Evolutionary conservation across 2,797 vertebrate species (phyloP), one percentile per base, ranked within the genome.

Genomic region (Gouania willdenowi): DNA sequence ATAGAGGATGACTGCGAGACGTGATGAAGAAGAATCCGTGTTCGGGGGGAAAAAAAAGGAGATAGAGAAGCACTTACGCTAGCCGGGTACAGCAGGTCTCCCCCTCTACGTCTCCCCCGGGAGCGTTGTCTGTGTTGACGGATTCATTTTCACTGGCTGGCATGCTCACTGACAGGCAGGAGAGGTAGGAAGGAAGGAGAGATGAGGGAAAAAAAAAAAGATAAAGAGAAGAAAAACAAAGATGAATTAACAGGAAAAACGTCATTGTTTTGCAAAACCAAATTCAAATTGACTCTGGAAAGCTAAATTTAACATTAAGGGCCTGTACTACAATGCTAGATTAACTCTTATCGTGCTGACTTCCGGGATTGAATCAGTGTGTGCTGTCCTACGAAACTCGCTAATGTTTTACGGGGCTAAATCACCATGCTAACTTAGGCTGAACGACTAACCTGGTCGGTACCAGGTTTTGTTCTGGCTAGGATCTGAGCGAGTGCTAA

Each of bases 121-220:
- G 91, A 41, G 88, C 93, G 14, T 96, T 97, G 77, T 98, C 96
- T 3, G 95, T 98, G 88, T 98, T 99, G 73, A 98, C 95, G 4
- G 96, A 98, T 79, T 99, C 97, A 0, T 93, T 98, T 83, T 99
- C 97, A 6, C 96, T 98, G 53, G 96, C 92, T 40, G 97, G 96
- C 93, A 98, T 97, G 82, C 94, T 99, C 92, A 98, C 97, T 99
- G 88, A 45, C 37, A 62, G 30, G 61, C 20, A 28, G 36, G n/a
- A n/a, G n/a, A n/a, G n/a, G n/a, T n/a, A n/a, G n/a, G n/a, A n/a
- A n/a, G n/a, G n/a, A n/a, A n/a, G n/a, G n/a, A n/a, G n/a, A n/a
- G n/a, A n/a, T n/a, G n/a, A n/a, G n/a, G n/a, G n/a, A n/a, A n/a
- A n/a, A n/a, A n/a, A n/a, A n/a, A 25, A 43, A 13, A 41, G 14